Evolutionary conservation across 2,113 vertebrate species (phyloP), one percentile per base, ranked within the genome.

Genomic region (Rostratula benghalensis): DNA sequence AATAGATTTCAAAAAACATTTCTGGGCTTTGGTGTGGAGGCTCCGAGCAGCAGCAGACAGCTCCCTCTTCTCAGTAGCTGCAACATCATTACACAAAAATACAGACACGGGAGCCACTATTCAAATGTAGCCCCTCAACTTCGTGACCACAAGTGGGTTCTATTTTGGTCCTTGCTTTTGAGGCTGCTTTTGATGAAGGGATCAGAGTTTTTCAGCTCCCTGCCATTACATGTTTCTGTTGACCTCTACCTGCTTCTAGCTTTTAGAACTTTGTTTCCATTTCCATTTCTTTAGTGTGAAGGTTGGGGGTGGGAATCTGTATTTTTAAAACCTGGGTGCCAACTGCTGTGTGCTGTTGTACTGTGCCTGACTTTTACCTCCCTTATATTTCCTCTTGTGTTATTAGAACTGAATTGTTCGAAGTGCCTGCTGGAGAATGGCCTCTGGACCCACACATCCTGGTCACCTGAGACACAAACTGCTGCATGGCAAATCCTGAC

Each of bases 221-320:
- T 95, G 89, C 77, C 92, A 96, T 90, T 92, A 83, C 81, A 89
- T 89, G 94, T 90, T 96, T 91, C 96, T 97, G 86, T 94, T 96
- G 96, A 96, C 96, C 96, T 94, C 90, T 85, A 82, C 81, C 74
- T 85, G 87, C 90, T 92, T 94, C 73, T 75, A 82, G 74, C 70
- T 95, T 95, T 97, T 16, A 97, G 95, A 96, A 96, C 83, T 92
- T 96, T 87, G 89, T 94, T 96, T 97, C 89, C 67, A 92, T 95
- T 96, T 96, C 92, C 85, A 89, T 92, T 96, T 82, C 89, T 97
- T 94, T 89, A 93, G 77, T 57, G 81, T 50, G 68, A 84, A 90
- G 86, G 77, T 33, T 94, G 81, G 39, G 57, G 73, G 65, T 91
- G 41, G 61, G 81, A 83, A 92, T 90, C 77, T 84, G 50, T 93